Base-by-base conservation (phyloP, 2,888 invertebrate genomes). In the Notocelia uddmanniana region DNA sequence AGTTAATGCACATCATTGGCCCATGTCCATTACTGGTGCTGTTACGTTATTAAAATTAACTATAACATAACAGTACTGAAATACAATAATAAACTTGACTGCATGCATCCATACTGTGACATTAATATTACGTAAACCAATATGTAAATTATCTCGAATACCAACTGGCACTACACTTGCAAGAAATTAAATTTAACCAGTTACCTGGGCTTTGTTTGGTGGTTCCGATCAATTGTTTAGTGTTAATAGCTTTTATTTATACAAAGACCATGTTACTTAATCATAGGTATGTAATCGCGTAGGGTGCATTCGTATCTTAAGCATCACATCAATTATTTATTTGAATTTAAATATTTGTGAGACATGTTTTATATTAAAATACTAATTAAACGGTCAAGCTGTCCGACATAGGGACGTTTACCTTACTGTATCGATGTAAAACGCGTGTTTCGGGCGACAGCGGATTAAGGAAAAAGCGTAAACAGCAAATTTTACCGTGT, bases 191-290 rank as follows among this genome's bases (percentile, higher is more conserved):
- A 21, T 62, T 18, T 10, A 41, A 15, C 50, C 64, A 64, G 55
- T 52, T 37, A 5, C 45, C 18, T 21, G 59, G 66, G 54, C 70
- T 21, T 66, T 59, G 66, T 58, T 50, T 50, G 52, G 54, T 34
- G 59, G 54, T 67, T 67, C 31, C 45, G 63, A 64, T 69, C 57
- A 64, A 64, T 64, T 64, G 66, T 59, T 67, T 59, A 66, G 66
- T 50, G 41, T 66, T 77, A 75, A 75, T 74, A 76, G 45, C 74
- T 73, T 71, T 79, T 78, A 81, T 81, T 81, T 80, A 80, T 80
- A 76, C 68, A 74, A 77, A 78, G 74, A 75, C 74, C 76, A 79
- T 80, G 86, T 89, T 88, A 89, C 89, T 88, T 87, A 88, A 87
- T 84, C 75, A 77, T 87, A 85, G 82, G 77, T 81, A 78, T 81